A percentile compares a stretch with the other conserved stretches of the same genome.
phyloP scores from a whole-genome alignment of 1,140 invertebrate genomes.

The Ectropis grisescens region DNA sequence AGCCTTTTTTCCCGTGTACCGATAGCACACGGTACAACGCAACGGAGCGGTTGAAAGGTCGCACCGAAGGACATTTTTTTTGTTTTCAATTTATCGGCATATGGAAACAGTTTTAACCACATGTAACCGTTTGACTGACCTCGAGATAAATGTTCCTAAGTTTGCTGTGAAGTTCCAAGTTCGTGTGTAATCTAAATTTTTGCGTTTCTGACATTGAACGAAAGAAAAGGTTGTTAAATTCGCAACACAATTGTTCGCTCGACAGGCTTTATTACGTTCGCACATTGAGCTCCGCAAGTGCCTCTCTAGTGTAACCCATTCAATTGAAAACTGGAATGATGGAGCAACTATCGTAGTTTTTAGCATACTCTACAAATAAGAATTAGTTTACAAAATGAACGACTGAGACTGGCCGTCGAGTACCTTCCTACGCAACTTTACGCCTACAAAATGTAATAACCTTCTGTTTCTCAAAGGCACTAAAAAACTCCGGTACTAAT shows the following conservation, averaged over 20 bases:
- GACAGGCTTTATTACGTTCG: no score
- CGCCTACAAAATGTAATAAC: conserved; percentile 27
- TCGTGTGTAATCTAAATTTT: conserved; percentile 2
- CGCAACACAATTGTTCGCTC: conserved; percentile 7
- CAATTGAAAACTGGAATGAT: no score
- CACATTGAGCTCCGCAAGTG: no score
- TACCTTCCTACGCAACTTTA: conserved; percentile 15
- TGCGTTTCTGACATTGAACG: conserved; percentile 14
- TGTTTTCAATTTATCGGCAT: conserved; percentile 30
- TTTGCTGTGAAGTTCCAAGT: no score
- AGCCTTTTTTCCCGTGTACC: conserved; percentile 56
- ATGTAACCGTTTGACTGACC: conserved; percentile 16
- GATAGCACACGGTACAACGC: conserved; percentile 47
- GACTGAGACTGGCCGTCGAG: no score
- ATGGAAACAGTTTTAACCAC: conserved; percentile 21
- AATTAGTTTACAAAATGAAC: no score
- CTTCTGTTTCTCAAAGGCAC: conserved; percentile 35
- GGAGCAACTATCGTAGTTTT: no score
- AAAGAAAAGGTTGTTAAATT: conserved; percentile 10
- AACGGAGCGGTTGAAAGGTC: conserved; percentile 50
- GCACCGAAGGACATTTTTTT: conserved; percentile 52
- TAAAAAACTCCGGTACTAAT: conserved; percentile 43
- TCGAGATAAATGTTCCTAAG: no score
- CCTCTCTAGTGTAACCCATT: no score
- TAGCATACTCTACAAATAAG: no score